Percentiles rank a stretch among this genome's conserved stretches.
These are phyloP conservation scores for Scomber scombrus DNA, from an alignment of 2,113 vertebrate genomes.

Conservation along the genomic window DNA sequence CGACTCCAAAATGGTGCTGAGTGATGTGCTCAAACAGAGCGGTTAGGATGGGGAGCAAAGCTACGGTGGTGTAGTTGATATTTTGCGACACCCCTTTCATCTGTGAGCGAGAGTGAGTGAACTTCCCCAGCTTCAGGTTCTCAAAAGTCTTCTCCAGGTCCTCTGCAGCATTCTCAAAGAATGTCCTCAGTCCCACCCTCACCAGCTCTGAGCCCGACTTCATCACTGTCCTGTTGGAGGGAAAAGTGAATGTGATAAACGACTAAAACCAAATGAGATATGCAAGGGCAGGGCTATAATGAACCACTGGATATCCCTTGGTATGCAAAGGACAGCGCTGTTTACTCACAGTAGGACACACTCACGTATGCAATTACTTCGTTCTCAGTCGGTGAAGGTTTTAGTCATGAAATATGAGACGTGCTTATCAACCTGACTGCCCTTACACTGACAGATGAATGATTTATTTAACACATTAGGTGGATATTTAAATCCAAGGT, in stretches of 20 bases:
- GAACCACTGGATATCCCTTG: slow-evolving; percentile 33
- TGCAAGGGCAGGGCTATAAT: slow-evolving; percentile 21
- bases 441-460: slow-evolving; percentile 4
- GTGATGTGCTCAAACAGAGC: slow-evolving; percentile 97
- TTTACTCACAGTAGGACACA: slow-evolving; percentile 23
- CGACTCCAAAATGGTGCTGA: slow-evolving; percentile 94
- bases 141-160: slow-evolving; percentile 96
- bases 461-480: slow-evolving; percentile 56
- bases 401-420: slow-evolving; percentile 53
- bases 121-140: slow-evolving; percentile 97
- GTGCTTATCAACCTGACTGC: slow-evolving; percentile 11
- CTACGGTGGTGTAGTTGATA: slow-evolving; percentile 97
- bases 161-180: slow-evolving; percentile 98
- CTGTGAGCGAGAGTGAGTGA: slow-evolving; percentile 97
- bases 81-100: slow-evolving; percentile 99
- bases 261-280: slow-evolving; percentile 8
- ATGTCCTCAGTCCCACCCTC: slow-evolving; percentile 92
- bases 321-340: slow-evolving; percentile 36
- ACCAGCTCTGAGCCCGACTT: slow-evolving; percentile 96
- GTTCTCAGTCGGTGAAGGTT: slow-evolving; percentile 31
- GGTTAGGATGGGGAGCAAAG: slow-evolving; percentile 95
- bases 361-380: slow-evolving; percentile 41
- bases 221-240: slow-evolving; percentile 93
- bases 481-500: slow-evolving; percentile 57
- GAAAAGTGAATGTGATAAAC: slow-evolving; percentile 32